These are phyloP conservation scores for Bucorvus abyssinicus DNA, from an alignment of 2,797 vertebrate genomes.

Conservation along the genomic window DNA sequence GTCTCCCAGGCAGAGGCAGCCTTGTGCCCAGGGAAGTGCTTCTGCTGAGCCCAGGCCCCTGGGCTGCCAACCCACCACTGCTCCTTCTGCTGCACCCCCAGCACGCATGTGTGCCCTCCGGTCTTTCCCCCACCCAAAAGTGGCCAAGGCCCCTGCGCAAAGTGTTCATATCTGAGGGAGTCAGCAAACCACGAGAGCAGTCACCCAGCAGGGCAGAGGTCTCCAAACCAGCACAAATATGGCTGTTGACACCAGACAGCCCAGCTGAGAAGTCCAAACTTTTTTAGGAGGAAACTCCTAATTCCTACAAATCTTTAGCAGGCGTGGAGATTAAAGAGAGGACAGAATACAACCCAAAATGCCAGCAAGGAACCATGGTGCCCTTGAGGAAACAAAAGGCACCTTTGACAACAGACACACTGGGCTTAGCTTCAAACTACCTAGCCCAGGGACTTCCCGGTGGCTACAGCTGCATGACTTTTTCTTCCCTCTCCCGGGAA, in stretches of 20 bases:
- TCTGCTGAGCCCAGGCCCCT: not conserved
- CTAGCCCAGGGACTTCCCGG: not conserved
- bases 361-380: not conserved
- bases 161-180: fast-evolving
- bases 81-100: not conserved
- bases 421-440: not conserved
- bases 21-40: not conserved
- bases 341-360: not conserved
- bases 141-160: fast-evolving
- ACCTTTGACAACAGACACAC: not conserved
- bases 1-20: not conserved
- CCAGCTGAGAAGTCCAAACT: not conserved
- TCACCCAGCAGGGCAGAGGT: fast-evolving
- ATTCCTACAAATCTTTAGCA: not conserved
- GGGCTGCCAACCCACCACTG: fast-evolving
- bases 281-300: not conserved
- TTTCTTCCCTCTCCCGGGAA: not conserved
- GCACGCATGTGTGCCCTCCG: fast-evolving
- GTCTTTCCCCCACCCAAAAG: fast-evolving
- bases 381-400: fast-evolving
- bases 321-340: not conserved
- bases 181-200: not conserved
- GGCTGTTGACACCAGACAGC: not conserved
- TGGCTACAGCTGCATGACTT: not conserved
- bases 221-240: not conserved